phyloP scores from a whole-genome alignment of 1,140 invertebrate genomes.

The Scaptomyza graminum region DNA sequence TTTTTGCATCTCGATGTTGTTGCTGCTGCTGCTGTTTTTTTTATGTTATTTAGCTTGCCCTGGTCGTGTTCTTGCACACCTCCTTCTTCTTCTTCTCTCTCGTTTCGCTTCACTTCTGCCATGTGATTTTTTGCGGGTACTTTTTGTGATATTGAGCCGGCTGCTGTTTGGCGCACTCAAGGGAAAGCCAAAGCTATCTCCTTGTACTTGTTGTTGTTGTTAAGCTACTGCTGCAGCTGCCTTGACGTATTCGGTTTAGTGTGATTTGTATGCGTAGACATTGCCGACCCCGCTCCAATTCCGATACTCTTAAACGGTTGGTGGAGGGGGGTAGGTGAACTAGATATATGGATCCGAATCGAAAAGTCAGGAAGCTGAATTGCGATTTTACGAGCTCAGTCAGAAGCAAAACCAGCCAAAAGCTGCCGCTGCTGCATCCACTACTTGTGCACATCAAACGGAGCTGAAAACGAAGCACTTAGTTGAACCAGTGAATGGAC shows the following conservation, averaged over 20 bases:
- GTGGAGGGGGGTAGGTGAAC: background rate
- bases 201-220: constrained; percentile 20
- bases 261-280: constrained; percentile 66
- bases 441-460: constrained; percentile 63
- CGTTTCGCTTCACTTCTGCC: constrained; percentile 1
- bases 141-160: constrained; percentile 56
- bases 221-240: constrained; percentile 52
- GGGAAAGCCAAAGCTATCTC: constrained; percentile 62
- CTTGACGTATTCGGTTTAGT: constrained; percentile 78
- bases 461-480: constrained; percentile 77
- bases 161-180: constrained; percentile 57
- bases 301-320: too few relatives aligned
- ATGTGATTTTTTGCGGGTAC: constrained; percentile 68
- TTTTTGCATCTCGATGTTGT: constrained; percentile 23
- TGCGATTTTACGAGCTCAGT: constrained; percentile 54
- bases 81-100: background rate
- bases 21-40: constrained; percentile 35
- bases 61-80: constrained; percentile 14
- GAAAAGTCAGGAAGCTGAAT: constrained; percentile 2
- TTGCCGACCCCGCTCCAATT: background rate
- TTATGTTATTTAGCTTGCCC: constrained; percentile 20
- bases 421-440: constrained; percentile 31
- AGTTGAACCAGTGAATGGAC: constrained; percentile 47
- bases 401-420: constrained; percentile 47
- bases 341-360: constrained; percentile 3